phyloP scores from a whole-genome alignment of 2,797 vertebrate species.

The Poeciliopsis gracilis region DNA sequence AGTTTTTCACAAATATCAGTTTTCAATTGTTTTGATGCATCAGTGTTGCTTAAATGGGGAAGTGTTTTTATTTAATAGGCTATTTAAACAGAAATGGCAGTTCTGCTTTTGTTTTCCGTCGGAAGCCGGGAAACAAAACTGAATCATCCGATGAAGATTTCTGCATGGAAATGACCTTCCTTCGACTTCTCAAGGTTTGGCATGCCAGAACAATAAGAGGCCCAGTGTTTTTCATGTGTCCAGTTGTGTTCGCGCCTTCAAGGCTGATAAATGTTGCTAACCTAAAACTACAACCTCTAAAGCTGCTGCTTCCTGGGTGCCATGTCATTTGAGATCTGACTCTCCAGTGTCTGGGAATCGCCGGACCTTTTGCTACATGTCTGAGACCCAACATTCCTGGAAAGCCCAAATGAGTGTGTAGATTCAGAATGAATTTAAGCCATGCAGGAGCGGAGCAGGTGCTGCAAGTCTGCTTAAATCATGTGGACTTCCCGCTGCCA shows the following conservation, averaged over 20 bases:
- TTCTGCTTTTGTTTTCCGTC: background rate
- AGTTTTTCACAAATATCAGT: background rate
- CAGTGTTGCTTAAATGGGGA: background rate
- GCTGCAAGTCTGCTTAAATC: conserved; percentile 59
- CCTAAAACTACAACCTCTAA: conserved; percentile 34
- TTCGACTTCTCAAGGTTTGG: background rate
- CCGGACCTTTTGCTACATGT: conserved; percentile 55
- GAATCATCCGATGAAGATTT: background rate
- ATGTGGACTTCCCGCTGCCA: conserved; percentile 50
- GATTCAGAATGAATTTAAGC: conserved; percentile 72
- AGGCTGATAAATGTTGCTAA: conserved; percentile 37
- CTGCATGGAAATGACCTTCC: background rate
- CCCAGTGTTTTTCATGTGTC: conserved; percentile 1
- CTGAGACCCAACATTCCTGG: conserved; percentile 72
- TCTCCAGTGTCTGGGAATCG: conserved; percentile 65
- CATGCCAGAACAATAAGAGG: background rate
- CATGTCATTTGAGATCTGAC: conserved; percentile 67
- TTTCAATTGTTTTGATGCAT: background rate
- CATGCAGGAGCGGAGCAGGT: conserved; percentile 75
- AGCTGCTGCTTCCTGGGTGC: conserved; percentile 44
- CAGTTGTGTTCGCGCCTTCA: conserved; percentile 19
- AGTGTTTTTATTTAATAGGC: background rate
- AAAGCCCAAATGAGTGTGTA: conserved; percentile 76
- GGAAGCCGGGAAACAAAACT: background rate
- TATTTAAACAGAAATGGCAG: background rate